phyloP scores from a whole-genome alignment of 1,140 invertebrate species.

The Halesus radiatus region DNA sequence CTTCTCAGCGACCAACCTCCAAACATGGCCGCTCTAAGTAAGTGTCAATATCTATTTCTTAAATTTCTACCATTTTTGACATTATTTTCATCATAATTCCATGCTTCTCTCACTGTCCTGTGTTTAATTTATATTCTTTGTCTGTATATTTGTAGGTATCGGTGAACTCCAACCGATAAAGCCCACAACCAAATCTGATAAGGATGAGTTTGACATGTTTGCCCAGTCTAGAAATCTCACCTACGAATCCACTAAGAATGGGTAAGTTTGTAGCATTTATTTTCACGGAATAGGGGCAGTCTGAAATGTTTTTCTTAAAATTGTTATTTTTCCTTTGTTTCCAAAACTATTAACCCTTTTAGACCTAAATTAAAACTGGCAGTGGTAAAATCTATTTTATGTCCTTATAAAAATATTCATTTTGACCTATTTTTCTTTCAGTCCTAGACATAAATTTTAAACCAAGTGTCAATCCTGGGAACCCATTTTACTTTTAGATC shows the following conservation, averaged over 20 bases:
- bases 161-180: conserved; percentile 33
- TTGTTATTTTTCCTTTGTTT: too few species aligned
- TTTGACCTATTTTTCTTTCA: too few species aligned
- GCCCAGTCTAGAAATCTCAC: conserved; percentile 86
- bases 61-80: background rate
- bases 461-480: too few species aligned
- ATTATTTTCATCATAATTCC: too few species aligned
- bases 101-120: background rate
- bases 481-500: too few species aligned
- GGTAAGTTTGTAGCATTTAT: conserved; percentile 62
- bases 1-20: conserved; percentile 70
- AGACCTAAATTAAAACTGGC: too few species aligned
- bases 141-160: conserved; percentile 21
- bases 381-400: too few species aligned
- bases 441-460: too few species aligned
- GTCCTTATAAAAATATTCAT: too few species aligned
- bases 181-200: conserved; percentile 40
- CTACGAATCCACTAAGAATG: conserved; percentile 76
- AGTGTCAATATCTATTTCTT: conserved; percentile 44
- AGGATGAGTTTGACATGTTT: conserved; percentile 92
- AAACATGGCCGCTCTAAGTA: conserved; percentile 61
- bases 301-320: too few species aligned
- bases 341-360: too few species aligned
- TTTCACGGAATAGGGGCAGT: background rate
- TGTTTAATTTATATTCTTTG: background rate